Percentiles rank a stretch among this genome's conserved stretches.
Conservation (phyloP, 2,888 invertebrate genomes). For the Tanaodytes sp. region DNA sequence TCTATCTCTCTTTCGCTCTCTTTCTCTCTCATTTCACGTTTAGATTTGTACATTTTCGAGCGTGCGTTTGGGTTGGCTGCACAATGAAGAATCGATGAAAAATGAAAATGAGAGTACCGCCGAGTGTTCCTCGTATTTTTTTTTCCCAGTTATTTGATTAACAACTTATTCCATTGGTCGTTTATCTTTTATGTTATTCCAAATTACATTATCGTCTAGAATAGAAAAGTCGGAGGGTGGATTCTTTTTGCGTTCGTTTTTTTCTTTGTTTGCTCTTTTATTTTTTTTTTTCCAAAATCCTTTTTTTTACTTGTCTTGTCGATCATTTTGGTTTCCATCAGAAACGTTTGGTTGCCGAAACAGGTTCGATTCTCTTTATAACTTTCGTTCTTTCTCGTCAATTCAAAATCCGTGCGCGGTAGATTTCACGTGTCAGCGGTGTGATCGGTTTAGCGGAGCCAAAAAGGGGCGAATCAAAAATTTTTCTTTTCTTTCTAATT, state of each 20-base stretch:
- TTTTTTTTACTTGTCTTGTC: conserved; percentile 16
- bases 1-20: too few species aligned
- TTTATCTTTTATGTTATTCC: background rate
- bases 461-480: conserved; percentile 49
- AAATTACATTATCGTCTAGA: conserved; percentile 5
- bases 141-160: conserved; percentile 5
- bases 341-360: conserved; percentile 37
- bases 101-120: conserved; percentile 54
- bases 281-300: conserved; percentile 22
- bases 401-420: conserved; percentile 47
- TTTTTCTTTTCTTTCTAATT: conserved; percentile 15
- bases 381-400: conserved; percentile 45
- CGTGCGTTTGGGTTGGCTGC: conserved; percentile 63
- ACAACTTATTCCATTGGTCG: background rate
- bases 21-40: conserved; percentile 58
- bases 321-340: too few species aligned
- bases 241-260: conserved; percentile 35
- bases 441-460: conserved; percentile 51
- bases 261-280: conserved; percentile 12
- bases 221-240: conserved; percentile 52
- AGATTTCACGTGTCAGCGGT: conserved; percentile 51
- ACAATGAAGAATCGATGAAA: conserved; percentile 59
- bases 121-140: conserved; percentile 32
- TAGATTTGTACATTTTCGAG: conserved; percentile 72
- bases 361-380: conserved; percentile 10